Evolutionary conservation across 2,797 vertebrate species (phyloP).

Genomic region (Molossus alvarezi): DNA sequence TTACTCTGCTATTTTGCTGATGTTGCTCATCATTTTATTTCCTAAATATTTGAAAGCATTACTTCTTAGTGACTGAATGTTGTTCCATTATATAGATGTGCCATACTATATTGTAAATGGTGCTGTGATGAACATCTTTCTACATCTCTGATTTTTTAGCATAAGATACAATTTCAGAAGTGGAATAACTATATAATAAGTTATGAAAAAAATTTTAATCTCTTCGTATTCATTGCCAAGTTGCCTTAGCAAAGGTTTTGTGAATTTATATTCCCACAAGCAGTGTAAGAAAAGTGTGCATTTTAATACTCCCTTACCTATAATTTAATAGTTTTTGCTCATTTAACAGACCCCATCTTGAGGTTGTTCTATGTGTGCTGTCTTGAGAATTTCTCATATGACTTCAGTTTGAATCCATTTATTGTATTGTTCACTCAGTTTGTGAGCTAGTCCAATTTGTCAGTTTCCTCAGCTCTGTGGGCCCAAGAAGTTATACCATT

Average conservation of each 20-base stretch:
- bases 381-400: slow-evolving; percentile 19
- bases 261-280: slow-evolving; percentile 28
- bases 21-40: background rate
- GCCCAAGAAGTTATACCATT: background rate
- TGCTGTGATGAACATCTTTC: background rate
- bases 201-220: background rate
- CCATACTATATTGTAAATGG: background rate
- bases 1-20: background rate
- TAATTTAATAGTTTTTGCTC: background rate
- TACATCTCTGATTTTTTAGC: slow-evolving; percentile 44
- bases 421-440: background rate
- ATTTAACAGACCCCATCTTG: background rate
- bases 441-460: background rate
- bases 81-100: background rate
- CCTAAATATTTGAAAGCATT: background rate
- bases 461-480: background rate
- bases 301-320: background rate
- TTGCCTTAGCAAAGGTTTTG: background rate
- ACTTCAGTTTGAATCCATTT: slow-evolving; percentile 38
- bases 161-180: slow-evolving; percentile 56
- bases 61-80: background rate
- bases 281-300: background rate
- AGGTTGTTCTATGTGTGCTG: background rate
- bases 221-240: slow-evolving; percentile 53
- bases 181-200: slow-evolving; percentile 24